Percentiles rank a stretch among this genome's conserved stretches.
These are phyloP conservation scores for Eilema caniola DNA, from an alignment of 2,888 invertebrate species.

Conservation along the genomic window DNA sequence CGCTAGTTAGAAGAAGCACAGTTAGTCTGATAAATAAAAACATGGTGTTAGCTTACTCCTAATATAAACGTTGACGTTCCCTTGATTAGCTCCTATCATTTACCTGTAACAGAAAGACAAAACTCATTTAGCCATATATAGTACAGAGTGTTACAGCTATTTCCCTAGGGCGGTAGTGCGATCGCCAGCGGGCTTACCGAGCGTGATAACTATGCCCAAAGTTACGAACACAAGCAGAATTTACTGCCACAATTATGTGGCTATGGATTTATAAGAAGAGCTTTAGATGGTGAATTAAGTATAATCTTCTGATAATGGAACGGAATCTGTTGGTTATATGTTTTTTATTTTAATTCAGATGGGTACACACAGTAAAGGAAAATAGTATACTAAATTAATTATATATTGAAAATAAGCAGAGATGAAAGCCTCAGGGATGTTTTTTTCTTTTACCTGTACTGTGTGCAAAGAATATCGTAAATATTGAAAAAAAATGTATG, in stretches of 20 bases:
- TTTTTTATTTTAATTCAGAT: too few species aligned
- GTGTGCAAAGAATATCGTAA: too few species aligned
- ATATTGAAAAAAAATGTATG: too few species aligned
- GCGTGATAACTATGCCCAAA: neutral
- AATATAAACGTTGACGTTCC: neutral
- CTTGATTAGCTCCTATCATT: neutral
- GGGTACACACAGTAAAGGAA: too few species aligned
- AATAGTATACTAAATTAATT: too few species aligned
- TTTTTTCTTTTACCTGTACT: too few species aligned
- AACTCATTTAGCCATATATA: conserved; percentile 1
- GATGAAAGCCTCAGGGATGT: too few species aligned
- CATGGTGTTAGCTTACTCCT: neutral
- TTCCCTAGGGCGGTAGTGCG: conserved; percentile 9
- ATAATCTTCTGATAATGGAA: neutral
- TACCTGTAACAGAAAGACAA: conserved; percentile 20
- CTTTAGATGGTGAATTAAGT: neutral
- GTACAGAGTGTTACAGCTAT: conserved; percentile 2
- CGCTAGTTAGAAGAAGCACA: too few species aligned
- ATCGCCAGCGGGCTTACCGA: neutral
- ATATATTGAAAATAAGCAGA: too few species aligned
- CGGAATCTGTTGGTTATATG: too few species aligned
- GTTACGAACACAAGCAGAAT: neutral
- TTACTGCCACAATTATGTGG: neutral
- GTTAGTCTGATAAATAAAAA: too few species aligned
- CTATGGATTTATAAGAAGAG: neutral